A percentile compares a stretch with the other conserved stretches of the same genome.
Evolutionary conservation across 37 sponge, comb jelly and placozoan species (phyloP).

Genomic region (Amphimedon queenslandica): DNA sequence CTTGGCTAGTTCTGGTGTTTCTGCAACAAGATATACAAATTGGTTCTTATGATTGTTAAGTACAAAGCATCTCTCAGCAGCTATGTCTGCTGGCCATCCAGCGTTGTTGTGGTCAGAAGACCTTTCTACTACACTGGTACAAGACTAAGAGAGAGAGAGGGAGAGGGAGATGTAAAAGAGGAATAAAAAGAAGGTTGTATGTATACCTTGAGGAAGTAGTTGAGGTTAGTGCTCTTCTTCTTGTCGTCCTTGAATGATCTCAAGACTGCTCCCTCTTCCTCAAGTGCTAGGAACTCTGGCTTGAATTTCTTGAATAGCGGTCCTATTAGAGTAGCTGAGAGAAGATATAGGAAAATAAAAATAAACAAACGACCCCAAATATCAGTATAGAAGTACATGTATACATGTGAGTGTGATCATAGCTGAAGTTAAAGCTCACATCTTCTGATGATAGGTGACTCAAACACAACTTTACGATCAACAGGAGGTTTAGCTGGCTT

Average conservation of each 20-base stretch:
- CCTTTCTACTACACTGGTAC: background rate
- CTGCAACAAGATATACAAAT: conserved; percentile 40
- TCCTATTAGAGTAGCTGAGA: too few species aligned
- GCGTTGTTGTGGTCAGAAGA: background rate
- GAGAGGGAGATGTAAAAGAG: too few species aligned
- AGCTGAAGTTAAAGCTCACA: too few species aligned
- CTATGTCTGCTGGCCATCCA: conserved; percentile 37
- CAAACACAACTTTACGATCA: conserved; percentile 3
- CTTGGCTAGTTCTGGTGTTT: conserved; percentile 41
- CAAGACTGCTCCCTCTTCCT: conserved; percentile 32
- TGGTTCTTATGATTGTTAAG: conserved; percentile 23
- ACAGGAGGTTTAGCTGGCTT: conserved; percentile 3
- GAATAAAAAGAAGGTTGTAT: too few species aligned
- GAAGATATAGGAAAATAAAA: background rate
- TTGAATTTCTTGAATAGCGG: conserved; percentile 34
- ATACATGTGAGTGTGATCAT: too few species aligned
- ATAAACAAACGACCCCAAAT: background rate
- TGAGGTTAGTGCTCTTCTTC: conserved; percentile 3
- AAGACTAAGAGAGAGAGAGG: background rate
- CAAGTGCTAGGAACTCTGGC: conserved; percentile 38
- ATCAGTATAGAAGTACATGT: too few species aligned
- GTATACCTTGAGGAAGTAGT: background rate
- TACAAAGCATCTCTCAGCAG: conserved; percentile 28
- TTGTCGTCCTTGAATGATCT: conserved; percentile 53
- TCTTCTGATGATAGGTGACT: background rate